Conservation (phyloP, 2,888 invertebrate species). For the Linnaemya vulpina region DNA sequence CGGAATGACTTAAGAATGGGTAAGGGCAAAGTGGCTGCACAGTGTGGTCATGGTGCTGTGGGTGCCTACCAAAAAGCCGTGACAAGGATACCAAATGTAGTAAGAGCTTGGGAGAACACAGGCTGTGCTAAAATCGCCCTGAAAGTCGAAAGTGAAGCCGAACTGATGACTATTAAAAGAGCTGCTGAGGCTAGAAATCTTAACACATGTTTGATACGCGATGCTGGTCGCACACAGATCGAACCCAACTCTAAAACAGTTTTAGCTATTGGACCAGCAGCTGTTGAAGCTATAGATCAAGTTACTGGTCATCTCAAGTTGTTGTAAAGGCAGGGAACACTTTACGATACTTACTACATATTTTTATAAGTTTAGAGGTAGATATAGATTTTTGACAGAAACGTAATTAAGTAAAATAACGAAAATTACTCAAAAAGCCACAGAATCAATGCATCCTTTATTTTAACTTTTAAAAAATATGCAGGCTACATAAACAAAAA, state of each 20-base stretch:
- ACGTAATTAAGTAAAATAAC: slow-evolving; percentile 18
- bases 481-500: too few species aligned
- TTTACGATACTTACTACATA: slow-evolving; percentile 1
- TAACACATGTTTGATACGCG: slow-evolving; percentile 89
- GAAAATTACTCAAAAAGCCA: slow-evolving; percentile 1
- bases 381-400: background rate
- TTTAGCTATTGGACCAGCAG: slow-evolving; percentile 96
- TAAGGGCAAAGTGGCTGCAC: slow-evolving; percentile 96
- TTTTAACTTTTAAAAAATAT: background rate
- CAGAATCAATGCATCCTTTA: background rate
- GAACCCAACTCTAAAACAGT: slow-evolving; percentile 94
- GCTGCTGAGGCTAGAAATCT: slow-evolving; percentile 89
- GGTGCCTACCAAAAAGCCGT: slow-evolving; percentile 90
- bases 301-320: slow-evolving; percentile 95
- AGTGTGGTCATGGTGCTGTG: slow-evolving; percentile 97
- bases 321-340: slow-evolving; percentile 84
- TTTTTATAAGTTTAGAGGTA: slow-evolving; percentile 32
- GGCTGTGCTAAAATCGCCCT: slow-evolving; percentile 96
- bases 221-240: slow-evolving; percentile 97
- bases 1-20: slow-evolving; percentile 96
- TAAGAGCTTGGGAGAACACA: slow-evolving; percentile 85
- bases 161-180: slow-evolving; percentile 87
- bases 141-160: slow-evolving; percentile 90
- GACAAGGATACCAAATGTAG: slow-evolving; percentile 85
- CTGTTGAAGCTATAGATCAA: slow-evolving; percentile 88